phyloP scores from a whole-genome alignment of 2,888 invertebrate genomes.

The Hirtodrosophila cameraria region DNA sequence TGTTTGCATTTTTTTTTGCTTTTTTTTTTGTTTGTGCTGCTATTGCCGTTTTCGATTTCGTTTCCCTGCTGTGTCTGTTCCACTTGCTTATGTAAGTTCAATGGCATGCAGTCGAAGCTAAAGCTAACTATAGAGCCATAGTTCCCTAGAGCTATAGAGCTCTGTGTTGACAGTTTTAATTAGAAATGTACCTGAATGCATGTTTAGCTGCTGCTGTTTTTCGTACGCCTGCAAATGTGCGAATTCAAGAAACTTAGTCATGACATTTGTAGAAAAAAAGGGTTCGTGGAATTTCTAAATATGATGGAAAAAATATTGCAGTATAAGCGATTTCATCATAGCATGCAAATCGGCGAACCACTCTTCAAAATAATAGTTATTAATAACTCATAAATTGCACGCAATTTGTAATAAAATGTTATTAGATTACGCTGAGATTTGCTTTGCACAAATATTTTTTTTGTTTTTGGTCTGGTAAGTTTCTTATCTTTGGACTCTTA shows the following conservation, averaged over 20 bases:
- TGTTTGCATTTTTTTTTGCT: slow-evolving; percentile 30
- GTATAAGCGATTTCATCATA: slow-evolving; percentile 38
- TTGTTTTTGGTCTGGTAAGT: neutral
- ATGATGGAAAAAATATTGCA: neutral
- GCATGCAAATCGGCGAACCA: slow-evolving; percentile 1
- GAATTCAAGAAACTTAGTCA: slow-evolving; percentile 37
- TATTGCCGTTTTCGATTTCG: slow-evolving; percentile 55
- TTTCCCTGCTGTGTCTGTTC: slow-evolving; percentile 23
- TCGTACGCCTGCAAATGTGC: slow-evolving; percentile 48
- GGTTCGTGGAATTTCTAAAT: neutral
- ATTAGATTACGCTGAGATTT: slow-evolving; percentile 44
- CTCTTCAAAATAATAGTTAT: slow-evolving; percentile 1
- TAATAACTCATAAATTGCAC: slow-evolving; percentile 20
- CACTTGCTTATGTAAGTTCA: slow-evolving; percentile 72
- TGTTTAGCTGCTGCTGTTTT: slow-evolving; percentile 15
- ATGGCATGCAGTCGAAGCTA: slow-evolving; percentile 56
- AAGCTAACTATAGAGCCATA: slow-evolving; percentile 7
- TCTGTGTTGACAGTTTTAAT: slow-evolving; percentile 51
- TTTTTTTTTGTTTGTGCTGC: slow-evolving; percentile 26
- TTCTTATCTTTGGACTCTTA: slow-evolving; percentile 28
- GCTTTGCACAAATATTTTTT: slow-evolving; percentile 11
- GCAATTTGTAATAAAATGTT: slow-evolving; percentile 28
- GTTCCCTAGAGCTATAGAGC: slow-evolving; percentile 5
- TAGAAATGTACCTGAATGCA: slow-evolving; percentile 44
- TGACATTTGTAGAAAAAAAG: neutral